These are phyloP conservation scores for Vulpes lagopus DNA, from an alignment of 2,113 vertebrate genomes.

Conservation along the genomic window DNA sequence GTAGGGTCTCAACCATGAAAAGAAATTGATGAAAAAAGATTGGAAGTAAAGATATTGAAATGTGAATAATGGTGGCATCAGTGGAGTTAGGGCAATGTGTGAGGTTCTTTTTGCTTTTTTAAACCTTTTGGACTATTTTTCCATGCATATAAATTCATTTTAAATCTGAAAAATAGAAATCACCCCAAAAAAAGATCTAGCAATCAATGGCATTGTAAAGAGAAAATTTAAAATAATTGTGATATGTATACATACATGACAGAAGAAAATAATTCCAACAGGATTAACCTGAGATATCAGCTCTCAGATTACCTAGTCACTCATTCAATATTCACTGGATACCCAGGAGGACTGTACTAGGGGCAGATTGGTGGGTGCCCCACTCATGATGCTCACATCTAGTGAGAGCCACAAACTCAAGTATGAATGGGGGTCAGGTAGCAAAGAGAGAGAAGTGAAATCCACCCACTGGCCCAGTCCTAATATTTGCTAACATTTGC, in stretches of 20 bases:
- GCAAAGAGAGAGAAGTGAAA: background rate
- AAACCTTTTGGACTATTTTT: background rate
- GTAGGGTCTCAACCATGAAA: slow-evolving; percentile 3
- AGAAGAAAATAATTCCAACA: slow-evolving; percentile 16
- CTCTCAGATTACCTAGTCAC: background rate
- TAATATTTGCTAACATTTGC: background rate
- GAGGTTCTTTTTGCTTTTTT: background rate
- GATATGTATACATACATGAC: background rate
- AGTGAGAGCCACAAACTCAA: background rate
- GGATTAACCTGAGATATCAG: background rate
- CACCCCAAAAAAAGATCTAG: background rate
- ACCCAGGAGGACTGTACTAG: background rate
- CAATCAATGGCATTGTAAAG: background rate
- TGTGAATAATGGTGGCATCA: background rate
- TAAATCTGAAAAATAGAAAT: slow-evolving; percentile 35
- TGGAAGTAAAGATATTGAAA: slow-evolving; percentile 21
- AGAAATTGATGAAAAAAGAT: background rate
- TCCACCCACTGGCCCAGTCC: background rate
- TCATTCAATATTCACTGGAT: background rate
- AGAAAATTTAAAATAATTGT: slow-evolving; percentile 9
- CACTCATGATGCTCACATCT: background rate
- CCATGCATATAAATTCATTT: background rate
- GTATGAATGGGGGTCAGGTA: background rate
- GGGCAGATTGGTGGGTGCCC: background rate
- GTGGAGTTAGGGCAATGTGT: background rate